phyloP scores from a whole-genome alignment of 2,113 vertebrate species.

The Pyrgilauda ruficollis region DNA sequence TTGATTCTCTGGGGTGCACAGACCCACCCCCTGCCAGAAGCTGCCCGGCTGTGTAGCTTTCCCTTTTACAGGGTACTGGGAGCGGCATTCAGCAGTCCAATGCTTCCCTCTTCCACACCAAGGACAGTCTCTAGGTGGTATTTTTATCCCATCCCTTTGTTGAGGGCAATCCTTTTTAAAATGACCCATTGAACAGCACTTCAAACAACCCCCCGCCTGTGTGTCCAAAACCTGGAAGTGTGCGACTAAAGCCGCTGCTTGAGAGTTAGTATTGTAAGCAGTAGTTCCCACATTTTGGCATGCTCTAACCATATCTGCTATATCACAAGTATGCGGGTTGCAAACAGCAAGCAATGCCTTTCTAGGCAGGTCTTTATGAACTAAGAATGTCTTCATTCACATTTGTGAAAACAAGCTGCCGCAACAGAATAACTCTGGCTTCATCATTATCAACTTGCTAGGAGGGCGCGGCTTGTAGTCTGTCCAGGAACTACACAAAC shows the following conservation, averaged over 20 bases:
- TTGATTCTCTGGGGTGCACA: rapidly evolving
- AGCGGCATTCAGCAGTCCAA: not conserved
- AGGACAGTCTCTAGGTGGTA: not conserved
- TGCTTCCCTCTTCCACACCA: not conserved
- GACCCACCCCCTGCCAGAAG: rapidly evolving
- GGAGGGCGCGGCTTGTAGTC: not conserved
- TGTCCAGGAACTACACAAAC: not conserved
- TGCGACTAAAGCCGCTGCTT: not conserved
- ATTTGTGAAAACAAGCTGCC: not conserved
- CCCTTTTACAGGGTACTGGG: not conserved
- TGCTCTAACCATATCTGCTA: not conserved
- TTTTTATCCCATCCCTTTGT: not conserved
- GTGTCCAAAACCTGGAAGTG: not conserved
- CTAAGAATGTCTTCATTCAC: not conserved
- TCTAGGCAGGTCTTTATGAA: not conserved
- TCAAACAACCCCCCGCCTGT: rapidly evolving
- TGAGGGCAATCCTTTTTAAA: not conserved
- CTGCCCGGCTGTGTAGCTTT: not conserved
- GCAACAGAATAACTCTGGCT: not conserved
- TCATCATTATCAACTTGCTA: not conserved
- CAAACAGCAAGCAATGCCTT: not conserved
- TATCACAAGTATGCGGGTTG: not conserved
- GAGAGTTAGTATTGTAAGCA: not conserved
- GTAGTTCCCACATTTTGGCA: not conserved
- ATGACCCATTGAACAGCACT: not conserved